Evolutionary conservation across 2,797 vertebrate genomes (phyloP), one percentile per base, ranked within the genome.

Genomic region (Chaetodon trifasciatus): DNA sequence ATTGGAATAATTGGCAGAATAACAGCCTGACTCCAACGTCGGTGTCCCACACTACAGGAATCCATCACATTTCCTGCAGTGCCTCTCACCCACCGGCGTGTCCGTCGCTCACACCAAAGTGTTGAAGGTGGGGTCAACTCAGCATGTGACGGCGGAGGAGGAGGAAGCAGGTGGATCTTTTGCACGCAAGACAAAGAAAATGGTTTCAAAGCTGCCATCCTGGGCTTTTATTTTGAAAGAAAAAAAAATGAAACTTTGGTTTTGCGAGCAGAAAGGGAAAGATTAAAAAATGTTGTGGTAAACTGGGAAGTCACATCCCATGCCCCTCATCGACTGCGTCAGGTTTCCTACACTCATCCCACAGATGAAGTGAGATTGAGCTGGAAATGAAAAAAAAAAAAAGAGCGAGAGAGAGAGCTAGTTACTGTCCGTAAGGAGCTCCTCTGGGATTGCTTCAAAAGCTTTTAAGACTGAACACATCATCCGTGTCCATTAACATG

Each of bases 41-140:
- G 0, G 95, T 96, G 68, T 97, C 96, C 84, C 95, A 95, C 95
- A 96, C 97, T 13, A 95, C 97, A 21, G 96, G 96, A 82, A 97
- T 97, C 94, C 97, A 96, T 94, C 95, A 96, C 89, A 83, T 97
- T 86, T 87, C 97, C 97, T 47, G 96, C 94, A 61, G 96, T 95
- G 91, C 96, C 93, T 78, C 95, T 97, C 90, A 97, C 96, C 71
- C 96, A 15, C 96, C 58, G 94, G 96, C 88, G 96, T 97, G 97
- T 97, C 97, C 91, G 96, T 97, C 87, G 95, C 74, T 82, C 75
- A 71, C 50, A 78, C 46, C 70, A 78, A 78, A 86, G 74, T 65
- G 81, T 40, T 28, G 42, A 37, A 49, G 46, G 32, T 39, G 24
- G 74, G 70, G 63, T 74, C 64, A 40, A 28, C 53, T 23, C 69